A percentile compares a stretch with the other conserved stretches of the same genome.
phyloP scores from a whole-genome alignment of 2,113 vertebrate genomes.

The Syrrhaptes paradoxus region DNA sequence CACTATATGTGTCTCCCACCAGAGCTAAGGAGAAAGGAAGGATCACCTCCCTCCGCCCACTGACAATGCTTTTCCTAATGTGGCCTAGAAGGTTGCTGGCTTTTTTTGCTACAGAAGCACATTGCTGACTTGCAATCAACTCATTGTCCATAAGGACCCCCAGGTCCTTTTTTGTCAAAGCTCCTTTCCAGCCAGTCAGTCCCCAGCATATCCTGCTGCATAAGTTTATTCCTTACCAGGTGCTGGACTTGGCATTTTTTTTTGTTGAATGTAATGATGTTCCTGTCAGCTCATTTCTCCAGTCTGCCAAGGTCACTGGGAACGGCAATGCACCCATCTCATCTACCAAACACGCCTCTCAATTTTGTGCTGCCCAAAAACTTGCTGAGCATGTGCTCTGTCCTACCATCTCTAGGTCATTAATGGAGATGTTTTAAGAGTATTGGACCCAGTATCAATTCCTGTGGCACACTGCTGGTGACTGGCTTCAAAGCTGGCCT shows the following conservation, averaged over 20 bases:
- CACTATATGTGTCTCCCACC: not conserved
- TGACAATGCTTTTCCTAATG: not conserved
- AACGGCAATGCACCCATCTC: not conserved
- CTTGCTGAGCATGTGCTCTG: not conserved
- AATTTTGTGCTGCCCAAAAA: not conserved
- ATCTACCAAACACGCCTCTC: not conserved
- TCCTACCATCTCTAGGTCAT: not conserved
- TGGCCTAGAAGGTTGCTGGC: not conserved
- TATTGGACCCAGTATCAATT: not conserved
- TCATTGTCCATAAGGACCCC: no score
- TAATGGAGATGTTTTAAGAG: not conserved
- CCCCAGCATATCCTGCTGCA: not conserved
- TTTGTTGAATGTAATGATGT: not conserved
- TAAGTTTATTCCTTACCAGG: not conserved
- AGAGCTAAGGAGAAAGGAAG: not conserved
- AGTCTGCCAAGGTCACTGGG: not conserved
- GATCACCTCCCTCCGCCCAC: not conserved
- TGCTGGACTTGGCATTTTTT: not conserved
- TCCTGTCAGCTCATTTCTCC: not conserved
- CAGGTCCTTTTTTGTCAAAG: no score
- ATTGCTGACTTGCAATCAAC: not conserved
- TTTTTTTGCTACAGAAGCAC: not conserved
- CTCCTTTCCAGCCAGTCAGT: no score
- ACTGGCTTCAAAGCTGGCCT: not conserved
- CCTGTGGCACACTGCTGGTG: not conserved